phyloP scores from a whole-genome alignment of 2,113 vertebrate genomes.

The Cyanoderma ruficeps region DNA sequence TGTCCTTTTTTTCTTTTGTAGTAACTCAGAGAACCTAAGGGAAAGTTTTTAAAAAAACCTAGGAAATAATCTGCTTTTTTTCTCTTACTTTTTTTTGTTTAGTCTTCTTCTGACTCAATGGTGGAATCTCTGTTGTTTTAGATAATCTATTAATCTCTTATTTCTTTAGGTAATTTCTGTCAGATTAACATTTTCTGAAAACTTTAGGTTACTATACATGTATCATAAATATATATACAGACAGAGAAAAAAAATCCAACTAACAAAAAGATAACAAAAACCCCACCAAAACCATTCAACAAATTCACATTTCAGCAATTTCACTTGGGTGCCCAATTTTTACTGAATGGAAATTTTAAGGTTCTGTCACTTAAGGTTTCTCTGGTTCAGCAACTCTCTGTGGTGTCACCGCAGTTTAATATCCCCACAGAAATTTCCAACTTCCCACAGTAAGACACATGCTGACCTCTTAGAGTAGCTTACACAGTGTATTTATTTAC shows the following conservation, averaged over 20 bases:
- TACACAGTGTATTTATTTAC: slow-evolving; percentile 13
- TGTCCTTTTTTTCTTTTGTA: background rate
- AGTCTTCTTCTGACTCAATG: background rate
- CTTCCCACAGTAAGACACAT: background rate
- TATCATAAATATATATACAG: background rate
- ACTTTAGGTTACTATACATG: background rate
- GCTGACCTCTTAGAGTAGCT: background rate
- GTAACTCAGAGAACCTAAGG: background rate
- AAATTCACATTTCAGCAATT: background rate
- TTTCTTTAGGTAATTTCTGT: background rate
- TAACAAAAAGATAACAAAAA: background rate
- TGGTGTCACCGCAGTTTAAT: background rate
- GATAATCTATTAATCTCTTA: background rate
- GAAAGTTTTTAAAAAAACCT: background rate
- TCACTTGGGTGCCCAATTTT: background rate
- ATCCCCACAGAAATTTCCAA: background rate
- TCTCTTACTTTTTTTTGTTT: background rate
- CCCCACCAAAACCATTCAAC: background rate
- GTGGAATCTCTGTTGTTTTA: background rate
- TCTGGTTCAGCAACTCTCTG: background rate
- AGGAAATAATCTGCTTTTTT: background rate
- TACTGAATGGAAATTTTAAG: background rate
- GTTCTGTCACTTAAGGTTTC: slow-evolving; percentile 1
- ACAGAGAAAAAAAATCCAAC: background rate
- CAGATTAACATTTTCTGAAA: background rate